A percentile compares a stretch with the other conserved stretches of the same genome.
phyloP scores from a whole-genome alignment of 2,797 vertebrate species.

The Hoplostethus atlanticus region DNA sequence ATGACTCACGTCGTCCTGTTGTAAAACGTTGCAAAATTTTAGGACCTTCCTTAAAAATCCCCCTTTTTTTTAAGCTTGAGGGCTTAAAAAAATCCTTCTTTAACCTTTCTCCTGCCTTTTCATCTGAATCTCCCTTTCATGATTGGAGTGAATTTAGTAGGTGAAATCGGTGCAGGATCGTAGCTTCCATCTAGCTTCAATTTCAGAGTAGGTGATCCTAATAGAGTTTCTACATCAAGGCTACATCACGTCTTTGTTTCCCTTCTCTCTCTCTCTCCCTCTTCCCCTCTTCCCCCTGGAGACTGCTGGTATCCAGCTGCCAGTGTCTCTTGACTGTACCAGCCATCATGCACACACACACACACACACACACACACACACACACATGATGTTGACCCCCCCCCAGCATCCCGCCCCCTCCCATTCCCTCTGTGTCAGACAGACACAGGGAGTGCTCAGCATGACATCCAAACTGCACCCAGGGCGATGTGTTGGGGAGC shows the following conservation, averaged over 20 bases:
- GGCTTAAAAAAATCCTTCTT: constrained; percentile 12
- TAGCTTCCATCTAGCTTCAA: constrained; percentile 11
- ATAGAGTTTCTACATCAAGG: constrained; percentile 2
- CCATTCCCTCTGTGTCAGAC: constrained; percentile 39
- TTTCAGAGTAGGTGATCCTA: constrained; percentile 3
- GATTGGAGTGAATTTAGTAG: constrained; percentile 14
- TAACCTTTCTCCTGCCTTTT: constrained; percentile 33
- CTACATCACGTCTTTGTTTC: constrained; percentile 48
- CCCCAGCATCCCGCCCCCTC: constrained; percentile 23
- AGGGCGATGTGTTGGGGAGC: constrained; percentile 57
- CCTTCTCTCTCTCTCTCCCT: constrained; percentile 35
- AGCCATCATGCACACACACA: constrained; percentile 68
- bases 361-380: constrained; percentile 33
- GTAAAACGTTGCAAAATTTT: constrained; percentile 23
- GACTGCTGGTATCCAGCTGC: constrained; percentile 74
- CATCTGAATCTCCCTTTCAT: constrained; percentile 8
- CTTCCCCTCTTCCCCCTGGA: constrained; percentile 50
- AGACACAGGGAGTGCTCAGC: constrained; percentile 66
- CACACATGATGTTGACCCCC: constrained; percentile 30
- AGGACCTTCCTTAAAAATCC: constrained; percentile 1
- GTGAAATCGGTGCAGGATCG: constrained; percentile 16
- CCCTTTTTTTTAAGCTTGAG: constrained; percentile 28
- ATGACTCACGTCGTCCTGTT: constrained; percentile 13
- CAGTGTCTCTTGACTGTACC: constrained; percentile 75
- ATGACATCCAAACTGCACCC: constrained; percentile 73